Percentiles rank a stretch among this genome's conserved stretches.
Conservation (phyloP, 1,140 invertebrate species). For the Penaeus japonicus region DNA sequence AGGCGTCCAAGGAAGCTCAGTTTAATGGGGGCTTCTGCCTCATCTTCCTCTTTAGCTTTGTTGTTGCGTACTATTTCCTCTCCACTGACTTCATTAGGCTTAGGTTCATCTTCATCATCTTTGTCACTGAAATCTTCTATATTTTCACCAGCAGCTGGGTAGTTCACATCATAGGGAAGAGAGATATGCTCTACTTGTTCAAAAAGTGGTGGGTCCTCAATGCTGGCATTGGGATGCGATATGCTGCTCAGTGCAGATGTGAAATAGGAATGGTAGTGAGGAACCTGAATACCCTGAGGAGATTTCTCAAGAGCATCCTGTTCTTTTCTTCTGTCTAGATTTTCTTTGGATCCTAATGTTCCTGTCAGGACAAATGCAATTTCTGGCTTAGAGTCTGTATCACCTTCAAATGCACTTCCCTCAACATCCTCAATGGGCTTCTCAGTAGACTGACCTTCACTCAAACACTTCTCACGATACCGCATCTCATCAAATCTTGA, state of each 20-base stretch:
- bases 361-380: background rate
- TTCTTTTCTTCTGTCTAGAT: background rate
- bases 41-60: conserved; percentile 34
- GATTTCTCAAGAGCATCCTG: background rate
- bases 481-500: conserved; percentile 24
- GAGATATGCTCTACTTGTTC: conserved; percentile 47
- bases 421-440: background rate
- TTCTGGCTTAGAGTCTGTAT: conserved; percentile 8
- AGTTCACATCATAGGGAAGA: conserved; percentile 47
- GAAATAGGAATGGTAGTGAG: conserved; percentile 48
- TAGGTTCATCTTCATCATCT: background rate
- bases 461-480: conserved; percentile 10
- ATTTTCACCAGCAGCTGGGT: background rate
- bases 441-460: conserved; percentile 11
- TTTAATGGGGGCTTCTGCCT: conserved; percentile 32
- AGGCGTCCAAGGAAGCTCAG: conserved; percentile 38
- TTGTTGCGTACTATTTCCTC: conserved; percentile 21
- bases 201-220: conserved; percentile 19
- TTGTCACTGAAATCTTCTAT: conserved; percentile 13
- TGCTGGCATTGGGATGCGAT: conserved; percentile 34
- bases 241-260: conserved; percentile 44
- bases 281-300: conserved; percentile 35
- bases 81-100: background rate
- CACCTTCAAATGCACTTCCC: background rate
- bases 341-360: background rate